Evolutionary conservation across 2,113 vertebrate species (phyloP).

Genomic region (Nanorana parkeri): DNA sequence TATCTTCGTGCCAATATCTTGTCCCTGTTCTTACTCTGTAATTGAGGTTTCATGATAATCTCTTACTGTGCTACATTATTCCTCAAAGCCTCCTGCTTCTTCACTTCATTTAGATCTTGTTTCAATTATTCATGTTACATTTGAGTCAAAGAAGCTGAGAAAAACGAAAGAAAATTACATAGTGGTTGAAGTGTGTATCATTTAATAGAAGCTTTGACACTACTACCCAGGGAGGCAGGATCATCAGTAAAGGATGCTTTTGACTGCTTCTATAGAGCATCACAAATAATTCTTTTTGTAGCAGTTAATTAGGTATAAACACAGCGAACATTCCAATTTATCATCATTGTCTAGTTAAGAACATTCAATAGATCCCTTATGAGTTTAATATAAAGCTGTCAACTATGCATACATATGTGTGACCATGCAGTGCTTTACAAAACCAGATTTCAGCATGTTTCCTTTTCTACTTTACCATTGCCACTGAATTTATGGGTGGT

Average conservation of each 20-base stretch:
- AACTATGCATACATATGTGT: too few relatives aligned
- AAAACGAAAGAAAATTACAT: conserved; percentile 25
- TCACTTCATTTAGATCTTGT: conserved; percentile 32
- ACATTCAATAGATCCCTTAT: neutral
- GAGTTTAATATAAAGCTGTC: too few relatives aligned
- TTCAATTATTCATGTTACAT: conserved; percentile 57
- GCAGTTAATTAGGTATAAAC: conserved; percentile 9
- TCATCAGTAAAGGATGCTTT: conserved; percentile 16
- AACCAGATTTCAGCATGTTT: too few relatives aligned
- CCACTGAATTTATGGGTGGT: too few relatives aligned
- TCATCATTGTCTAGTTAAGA: neutral
- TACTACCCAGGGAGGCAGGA: conserved; percentile 13
- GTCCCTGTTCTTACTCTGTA: conserved; percentile 12
- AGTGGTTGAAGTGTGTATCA: conserved; percentile 34
- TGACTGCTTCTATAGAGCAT: neutral
- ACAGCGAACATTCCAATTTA: neutral
- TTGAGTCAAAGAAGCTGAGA: conserved; percentile 37
- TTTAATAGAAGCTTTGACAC: conserved; percentile 28
- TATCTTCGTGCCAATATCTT: conserved; percentile 34
- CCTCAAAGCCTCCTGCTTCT: conserved; percentile 46
- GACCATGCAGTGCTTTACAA: too few relatives aligned
- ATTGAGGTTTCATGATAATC: conserved; percentile 52
- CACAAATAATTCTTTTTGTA: neutral
- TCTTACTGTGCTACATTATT: conserved; percentile 51
- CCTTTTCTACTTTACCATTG: too few relatives aligned